Percentiles rank a stretch among this genome's conserved stretches.
Conservation (phyloP, 2,113 vertebrate species). For the Lethenteron reissneri region DNA sequence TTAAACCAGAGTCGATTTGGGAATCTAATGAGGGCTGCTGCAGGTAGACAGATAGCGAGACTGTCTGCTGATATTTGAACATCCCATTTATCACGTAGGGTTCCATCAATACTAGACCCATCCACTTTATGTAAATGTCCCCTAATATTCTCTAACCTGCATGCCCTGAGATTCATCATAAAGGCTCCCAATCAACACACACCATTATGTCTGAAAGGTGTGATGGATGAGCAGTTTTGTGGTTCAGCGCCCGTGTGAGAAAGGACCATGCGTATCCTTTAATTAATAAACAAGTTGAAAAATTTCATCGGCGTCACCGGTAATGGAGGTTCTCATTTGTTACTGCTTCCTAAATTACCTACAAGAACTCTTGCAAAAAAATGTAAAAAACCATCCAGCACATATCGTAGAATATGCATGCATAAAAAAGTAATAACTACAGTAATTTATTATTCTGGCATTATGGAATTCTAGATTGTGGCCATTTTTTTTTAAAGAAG, state of each 20-base stretch:
- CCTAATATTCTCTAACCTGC: constrained; percentile 99
- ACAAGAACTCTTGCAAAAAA: no score
- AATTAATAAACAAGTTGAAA: constrained; percentile 99
- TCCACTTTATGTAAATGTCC: constrained; percentile 99
- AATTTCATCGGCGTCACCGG: constrained; percentile 99
- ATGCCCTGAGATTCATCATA: constrained; percentile 99
- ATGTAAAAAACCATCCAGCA: no score
- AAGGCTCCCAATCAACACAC: constrained; percentile 99
- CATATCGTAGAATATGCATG: no score
- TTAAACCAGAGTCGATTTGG: constrained; percentile 99
- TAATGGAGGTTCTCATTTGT: constrained; percentile 95
- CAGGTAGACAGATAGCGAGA: constrained; percentile 99
- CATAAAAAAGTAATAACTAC: no score
- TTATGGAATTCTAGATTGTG: no score
- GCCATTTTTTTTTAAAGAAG: no score
- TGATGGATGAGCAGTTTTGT: constrained; percentile 97
- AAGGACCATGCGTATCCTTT: constrained; percentile 56
- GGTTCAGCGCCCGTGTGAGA: constrained; percentile 79
- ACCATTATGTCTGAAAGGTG: constrained; percentile 99
- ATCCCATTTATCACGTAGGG: constrained; percentile 98
- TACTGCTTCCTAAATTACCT: constrained; percentile 56
- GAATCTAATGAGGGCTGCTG: constrained; percentile 99
- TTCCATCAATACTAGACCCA: constrained; percentile 99
- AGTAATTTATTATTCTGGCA: no score
- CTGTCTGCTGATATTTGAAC: constrained; percentile 92